These are phyloP conservation scores for Actinemys pallida DNA, from an alignment of 2,113 vertebrate species.

Conservation along the genomic window DNA sequence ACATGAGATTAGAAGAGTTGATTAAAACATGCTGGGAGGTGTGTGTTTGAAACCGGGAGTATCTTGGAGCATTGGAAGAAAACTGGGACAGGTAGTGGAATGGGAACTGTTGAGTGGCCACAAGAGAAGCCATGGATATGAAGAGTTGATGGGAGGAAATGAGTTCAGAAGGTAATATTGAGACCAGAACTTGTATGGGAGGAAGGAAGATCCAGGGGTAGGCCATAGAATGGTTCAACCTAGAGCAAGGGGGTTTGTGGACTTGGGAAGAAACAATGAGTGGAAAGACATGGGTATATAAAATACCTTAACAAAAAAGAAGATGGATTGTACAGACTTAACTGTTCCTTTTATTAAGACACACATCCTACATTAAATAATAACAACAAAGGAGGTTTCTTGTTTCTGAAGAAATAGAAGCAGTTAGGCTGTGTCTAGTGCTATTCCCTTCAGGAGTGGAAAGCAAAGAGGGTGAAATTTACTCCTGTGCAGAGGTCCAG, in stretches of 20 bases:
- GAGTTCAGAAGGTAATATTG: neutral
- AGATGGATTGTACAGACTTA: neutral
- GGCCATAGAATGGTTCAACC: neutral
- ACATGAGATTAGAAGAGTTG: neutral
- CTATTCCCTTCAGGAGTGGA: no score
- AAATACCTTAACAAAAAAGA: neutral
- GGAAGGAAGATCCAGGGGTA: neutral
- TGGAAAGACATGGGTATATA: neutral
- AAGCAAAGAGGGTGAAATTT: no score
- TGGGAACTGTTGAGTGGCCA: neutral
- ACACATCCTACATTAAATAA: neutral
- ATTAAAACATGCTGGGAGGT: neutral
- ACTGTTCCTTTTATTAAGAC: neutral
- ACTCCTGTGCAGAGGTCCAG: no score
- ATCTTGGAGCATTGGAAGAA: neutral
- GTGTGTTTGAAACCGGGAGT: neutral
- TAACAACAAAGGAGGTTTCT: neutral
- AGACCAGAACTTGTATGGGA: neutral
- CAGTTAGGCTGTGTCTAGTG: neutral
- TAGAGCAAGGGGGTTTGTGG: accelerated
- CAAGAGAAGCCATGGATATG: neutral
- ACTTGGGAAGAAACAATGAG: neutral
- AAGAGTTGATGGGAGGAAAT: neutral
- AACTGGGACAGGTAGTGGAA: neutral
- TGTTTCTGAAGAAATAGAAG: neutral